Conservation (phyloP, 2,888 invertebrate species). For the Lingula anatina region DNA sequence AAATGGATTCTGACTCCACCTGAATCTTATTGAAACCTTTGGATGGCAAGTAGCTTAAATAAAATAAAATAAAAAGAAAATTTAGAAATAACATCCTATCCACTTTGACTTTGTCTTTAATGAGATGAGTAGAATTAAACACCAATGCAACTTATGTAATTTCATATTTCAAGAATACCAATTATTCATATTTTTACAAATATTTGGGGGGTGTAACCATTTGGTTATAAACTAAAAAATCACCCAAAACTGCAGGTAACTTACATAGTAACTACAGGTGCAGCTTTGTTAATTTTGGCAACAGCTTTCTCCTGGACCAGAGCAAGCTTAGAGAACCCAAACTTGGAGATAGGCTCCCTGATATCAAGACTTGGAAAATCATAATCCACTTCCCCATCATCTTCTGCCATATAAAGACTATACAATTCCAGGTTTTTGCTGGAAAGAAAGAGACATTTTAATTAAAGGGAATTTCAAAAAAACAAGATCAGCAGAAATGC, state of each 20-base stretch:
- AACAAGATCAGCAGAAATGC: too few relatives aligned
- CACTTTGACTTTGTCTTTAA: too few relatives aligned
- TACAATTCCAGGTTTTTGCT: conserved; percentile 66
- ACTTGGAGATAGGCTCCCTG: conserved; percentile 84
- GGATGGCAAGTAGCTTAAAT: conserved; percentile 42
- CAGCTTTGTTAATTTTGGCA: conserved; percentile 19
- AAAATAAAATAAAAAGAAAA: neutral
- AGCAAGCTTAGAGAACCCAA: conserved; percentile 84
- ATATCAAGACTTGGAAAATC: conserved; percentile 89
- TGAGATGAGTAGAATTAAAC: too few relatives aligned
- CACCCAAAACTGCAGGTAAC: conserved; percentile 10
- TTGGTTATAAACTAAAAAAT: too few relatives aligned
- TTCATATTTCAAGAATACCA: too few relatives aligned
- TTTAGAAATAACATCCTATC: too few relatives aligned
- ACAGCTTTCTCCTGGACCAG: conserved; percentile 67
- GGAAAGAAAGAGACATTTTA: too few relatives aligned
- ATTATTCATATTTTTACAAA: too few relatives aligned
- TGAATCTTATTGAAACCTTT: conserved; percentile 49
- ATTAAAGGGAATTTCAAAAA: too few relatives aligned
- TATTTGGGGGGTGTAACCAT: too few relatives aligned
- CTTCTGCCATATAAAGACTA: conserved; percentile 89
- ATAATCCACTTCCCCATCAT: conserved; percentile 89
- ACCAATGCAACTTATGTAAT: too few relatives aligned
- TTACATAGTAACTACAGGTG: conserved; percentile 46
- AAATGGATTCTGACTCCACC: conserved; percentile 33